Conservation (phyloP, 2,888 invertebrate species). For the Trissoscelio sp. region DNA sequence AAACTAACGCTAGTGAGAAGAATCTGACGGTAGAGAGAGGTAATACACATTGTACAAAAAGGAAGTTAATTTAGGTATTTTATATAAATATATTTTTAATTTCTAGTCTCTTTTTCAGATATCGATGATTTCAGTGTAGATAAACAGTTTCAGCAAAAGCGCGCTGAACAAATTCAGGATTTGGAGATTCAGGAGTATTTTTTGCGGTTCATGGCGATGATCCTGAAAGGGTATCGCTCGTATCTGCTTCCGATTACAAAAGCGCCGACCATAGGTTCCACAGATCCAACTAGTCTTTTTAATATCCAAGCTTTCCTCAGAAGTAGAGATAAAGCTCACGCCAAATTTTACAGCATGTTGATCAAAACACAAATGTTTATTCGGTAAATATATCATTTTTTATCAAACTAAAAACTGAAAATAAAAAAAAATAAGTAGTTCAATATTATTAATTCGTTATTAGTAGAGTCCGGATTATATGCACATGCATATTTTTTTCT, state of each 20-base stretch:
- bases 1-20: conserved; percentile 34
- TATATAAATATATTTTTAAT: not conserved
- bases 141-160: conserved; percentile 81
- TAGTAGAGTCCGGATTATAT: no score
- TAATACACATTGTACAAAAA: conserved; percentile 1
- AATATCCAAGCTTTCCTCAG: conserved; percentile 95
- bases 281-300: conserved; percentile 97
- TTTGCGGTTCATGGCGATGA: conserved; percentile 96
- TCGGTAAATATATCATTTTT: conserved; percentile 74
- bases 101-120: conserved; percentile 66
- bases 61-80: not conserved
- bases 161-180: conserved; percentile 91
- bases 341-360: conserved; percentile 94
- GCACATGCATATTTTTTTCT: no score
- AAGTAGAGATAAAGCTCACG: conserved; percentile 94
- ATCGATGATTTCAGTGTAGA: conserved; percentile 81
- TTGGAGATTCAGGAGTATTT: conserved; percentile 98
- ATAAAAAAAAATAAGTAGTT: no score
- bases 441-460: no score
- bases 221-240: conserved; percentile 94
- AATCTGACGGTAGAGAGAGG: conserved; percentile 58
- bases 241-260: conserved; percentile 96
- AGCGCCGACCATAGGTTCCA: conserved; percentile 96
- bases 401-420: no score
- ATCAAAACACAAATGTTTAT: conserved; percentile 99